Conservation (phyloP, 2,888 invertebrate genomes). For the Tolmerus cingulatus region DNA sequence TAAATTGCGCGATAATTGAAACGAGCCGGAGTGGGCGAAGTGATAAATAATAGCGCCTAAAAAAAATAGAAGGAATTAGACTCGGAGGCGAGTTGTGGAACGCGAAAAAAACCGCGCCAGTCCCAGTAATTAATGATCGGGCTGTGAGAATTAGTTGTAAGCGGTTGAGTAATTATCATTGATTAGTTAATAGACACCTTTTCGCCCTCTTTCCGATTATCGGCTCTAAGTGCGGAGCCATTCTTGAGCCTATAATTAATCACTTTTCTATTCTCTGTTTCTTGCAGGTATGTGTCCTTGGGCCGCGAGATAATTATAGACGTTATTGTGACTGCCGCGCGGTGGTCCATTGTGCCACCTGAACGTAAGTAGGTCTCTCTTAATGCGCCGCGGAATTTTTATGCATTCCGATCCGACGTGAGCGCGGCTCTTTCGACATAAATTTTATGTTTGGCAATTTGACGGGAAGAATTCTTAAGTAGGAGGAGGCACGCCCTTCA, state of each 20-base stretch:
- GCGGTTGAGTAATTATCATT: conserved; percentile 32
- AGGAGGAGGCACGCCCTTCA: neutral
- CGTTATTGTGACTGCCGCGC: neutral
- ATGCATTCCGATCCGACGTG: neutral
- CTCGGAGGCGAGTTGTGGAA: neutral
- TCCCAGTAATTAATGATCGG: conserved; percentile 18
- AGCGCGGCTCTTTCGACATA: neutral
- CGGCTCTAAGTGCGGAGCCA: neutral
- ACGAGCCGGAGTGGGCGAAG: conserved; percentile 18
- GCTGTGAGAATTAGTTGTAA: conserved; percentile 15
- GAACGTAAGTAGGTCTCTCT: neutral
- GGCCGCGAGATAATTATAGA: neutral
- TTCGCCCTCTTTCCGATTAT: neutral
- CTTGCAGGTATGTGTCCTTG: conserved; percentile 26
- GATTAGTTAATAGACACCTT: conserved; percentile 33
- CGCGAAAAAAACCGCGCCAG: conserved; percentile 4
- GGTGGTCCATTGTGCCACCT: neutral
- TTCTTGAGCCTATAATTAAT: conserved; percentile 8
- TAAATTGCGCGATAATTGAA: conserved; percentile 32
- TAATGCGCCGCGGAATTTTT: neutral
- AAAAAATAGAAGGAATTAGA: neutral
- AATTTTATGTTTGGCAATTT: neutral
- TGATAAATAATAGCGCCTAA: conserved; percentile 14
- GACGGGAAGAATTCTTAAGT: neutral
- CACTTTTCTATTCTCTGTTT: conserved; percentile 8